Evolutionary conservation across 1,140 invertebrate species (phyloP), one percentile per base, ranked within the genome.

Genomic region (Leptinotarsa texana): DNA sequence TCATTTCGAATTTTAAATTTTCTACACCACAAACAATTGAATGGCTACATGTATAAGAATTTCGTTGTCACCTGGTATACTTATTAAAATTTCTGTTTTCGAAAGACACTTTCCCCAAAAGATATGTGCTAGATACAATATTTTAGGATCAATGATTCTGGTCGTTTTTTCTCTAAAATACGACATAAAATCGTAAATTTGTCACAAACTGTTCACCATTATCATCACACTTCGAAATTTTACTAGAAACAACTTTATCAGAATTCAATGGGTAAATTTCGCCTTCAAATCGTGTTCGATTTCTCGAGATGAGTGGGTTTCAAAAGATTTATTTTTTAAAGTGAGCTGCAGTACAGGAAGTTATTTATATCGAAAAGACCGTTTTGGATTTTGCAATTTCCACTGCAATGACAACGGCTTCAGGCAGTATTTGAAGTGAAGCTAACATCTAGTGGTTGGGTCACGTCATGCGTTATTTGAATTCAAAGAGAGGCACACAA

Each of bases 261-360:
- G 69, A n/a, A 66, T 75, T 61, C 6, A 73, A 13, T 61, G 76
- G 71, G 4, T 69, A 48, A 21, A 77, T 63, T n/a, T n/a, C n/a
- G n/a, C n/a, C n/a, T n/a, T n/a, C n/a, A 3, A 24, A 68, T 65
- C 63, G 24, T 75, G 74, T 27, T 75, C 68, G 47, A 75, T 75
- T 11, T 74, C 24, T 62, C 4, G n/a, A 18, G 62, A 17, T 65
- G 33, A 2, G 33, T 51, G 49, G 1, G 13, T 51, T 13, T 0
- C 6, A n/a, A n/a, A 15, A 15, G 4, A 13, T 1, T 73, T 2
- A 13, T 66, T 22, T 27, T 27, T 27, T 0, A 5, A 27, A 6
- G 0, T 27, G 1, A 27, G 24, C 24, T 27, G 24, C 24, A 27
- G 0, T 6, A 27, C 24, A 5, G 24, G 24, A 27, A 27, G 24